Evolutionary conservation across 2,113 vertebrate genomes (phyloP).

Genomic region (Terrapene triunguis): DNA sequence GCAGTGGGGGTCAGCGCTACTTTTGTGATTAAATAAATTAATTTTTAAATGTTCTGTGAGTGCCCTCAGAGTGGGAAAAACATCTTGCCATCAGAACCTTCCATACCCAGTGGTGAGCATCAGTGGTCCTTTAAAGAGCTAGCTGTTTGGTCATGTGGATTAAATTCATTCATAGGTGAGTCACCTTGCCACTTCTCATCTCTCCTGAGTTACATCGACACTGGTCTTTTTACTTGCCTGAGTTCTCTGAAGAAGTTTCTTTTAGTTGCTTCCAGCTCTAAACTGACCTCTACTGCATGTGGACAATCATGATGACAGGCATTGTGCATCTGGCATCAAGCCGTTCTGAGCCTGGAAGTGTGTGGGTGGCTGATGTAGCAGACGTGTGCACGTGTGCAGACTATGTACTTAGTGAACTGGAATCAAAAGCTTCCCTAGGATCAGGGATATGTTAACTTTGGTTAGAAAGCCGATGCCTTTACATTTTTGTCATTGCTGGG

Average conservation of each 20-base stretch:
- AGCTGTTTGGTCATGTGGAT: neutral
- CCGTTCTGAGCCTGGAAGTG: neutral
- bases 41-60: accelerated
- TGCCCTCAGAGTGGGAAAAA: neutral
- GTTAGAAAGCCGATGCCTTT: neutral
- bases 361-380: neutral
- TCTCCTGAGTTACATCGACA: too few relatives aligned
- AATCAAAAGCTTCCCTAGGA: neutral
- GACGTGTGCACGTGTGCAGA: neutral
- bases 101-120: neutral
- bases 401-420: accelerated
- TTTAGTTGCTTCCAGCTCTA: neutral
- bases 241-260: neutral
- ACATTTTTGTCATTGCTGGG: neutral
- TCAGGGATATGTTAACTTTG: neutral
- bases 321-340: neutral
- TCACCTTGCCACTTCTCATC: neutral
- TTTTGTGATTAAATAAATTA: neutral
- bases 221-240: neutral
- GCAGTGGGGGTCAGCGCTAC: neutral
- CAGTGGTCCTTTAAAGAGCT: neutral
- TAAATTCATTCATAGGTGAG: neutral
- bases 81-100: neutral
- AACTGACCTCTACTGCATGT: neutral
- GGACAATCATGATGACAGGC: neutral